Evolutionary conservation across 2,797 vertebrate genomes (phyloP).

Genomic region (Numenius phaeopus): DNA sequence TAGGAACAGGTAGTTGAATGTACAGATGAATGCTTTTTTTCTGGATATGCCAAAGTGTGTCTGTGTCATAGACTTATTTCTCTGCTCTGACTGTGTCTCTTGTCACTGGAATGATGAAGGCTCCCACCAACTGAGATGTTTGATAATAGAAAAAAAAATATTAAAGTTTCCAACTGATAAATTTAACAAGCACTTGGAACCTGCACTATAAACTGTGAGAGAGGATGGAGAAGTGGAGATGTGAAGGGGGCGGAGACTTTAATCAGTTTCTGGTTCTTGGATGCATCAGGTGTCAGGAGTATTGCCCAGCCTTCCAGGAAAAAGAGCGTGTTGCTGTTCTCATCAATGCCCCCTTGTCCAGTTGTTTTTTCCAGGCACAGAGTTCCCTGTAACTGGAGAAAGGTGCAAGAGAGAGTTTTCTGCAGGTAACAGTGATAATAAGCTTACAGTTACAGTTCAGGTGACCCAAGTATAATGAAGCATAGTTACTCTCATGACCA

Average conservation of each 20-base stretch:
- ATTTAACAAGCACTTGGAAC: background rate
- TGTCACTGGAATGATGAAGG: background rate
- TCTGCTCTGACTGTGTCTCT: background rate
- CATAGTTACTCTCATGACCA: background rate
- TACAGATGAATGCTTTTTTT: background rate
- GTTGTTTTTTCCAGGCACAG: background rate
- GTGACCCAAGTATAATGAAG: background rate
- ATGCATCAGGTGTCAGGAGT: background rate
- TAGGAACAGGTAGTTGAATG: background rate
- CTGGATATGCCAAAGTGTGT: background rate
- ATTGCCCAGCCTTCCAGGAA: background rate
- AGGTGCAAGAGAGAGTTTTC: background rate
- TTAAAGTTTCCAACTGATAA: background rate
- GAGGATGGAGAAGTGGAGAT: background rate
- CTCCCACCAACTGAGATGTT: background rate
- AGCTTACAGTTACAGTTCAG: background rate
- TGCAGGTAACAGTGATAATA: background rate
- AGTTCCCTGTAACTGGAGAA: background rate
- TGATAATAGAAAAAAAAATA: background rate
- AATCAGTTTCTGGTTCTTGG: background rate
- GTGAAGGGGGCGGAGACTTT: fast-evolving
- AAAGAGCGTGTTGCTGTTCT: background rate
- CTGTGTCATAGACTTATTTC: background rate
- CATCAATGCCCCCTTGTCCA: background rate
- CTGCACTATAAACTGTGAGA: background rate